phyloP scores from a whole-genome alignment of 2,888 invertebrate species.

The Andrena praecox region DNA sequence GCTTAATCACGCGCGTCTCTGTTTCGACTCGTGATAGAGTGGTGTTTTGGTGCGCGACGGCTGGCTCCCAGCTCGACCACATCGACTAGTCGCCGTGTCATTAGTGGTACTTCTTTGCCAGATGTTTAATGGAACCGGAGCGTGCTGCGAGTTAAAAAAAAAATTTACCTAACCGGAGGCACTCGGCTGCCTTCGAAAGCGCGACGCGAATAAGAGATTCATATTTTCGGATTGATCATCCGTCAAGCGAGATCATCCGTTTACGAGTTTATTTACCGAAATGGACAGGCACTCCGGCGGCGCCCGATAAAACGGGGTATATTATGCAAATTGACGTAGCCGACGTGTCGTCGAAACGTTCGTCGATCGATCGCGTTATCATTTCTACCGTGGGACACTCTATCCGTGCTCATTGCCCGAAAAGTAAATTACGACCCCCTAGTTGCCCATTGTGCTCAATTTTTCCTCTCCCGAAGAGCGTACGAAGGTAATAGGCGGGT shows the following conservation, averaged over 20 bases:
- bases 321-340: slow-evolving; percentile 23
- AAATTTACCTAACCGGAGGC: too few species aligned
- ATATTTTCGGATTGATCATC: background rate
- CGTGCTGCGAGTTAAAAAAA: too few species aligned
- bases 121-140: too few species aligned
- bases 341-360: slow-evolving; percentile 7
- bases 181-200: background rate
- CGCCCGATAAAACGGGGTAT: background rate
- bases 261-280: slow-evolving; percentile 5
- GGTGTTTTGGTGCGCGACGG: slow-evolving; percentile 29
- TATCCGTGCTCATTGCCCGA: slow-evolving; percentile 46
- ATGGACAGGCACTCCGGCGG: background rate
- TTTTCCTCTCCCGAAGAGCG: slow-evolving; percentile 37
- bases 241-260: background rate
- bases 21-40: slow-evolving; percentile 32
- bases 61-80: background rate
- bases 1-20: slow-evolving; percentile 68
- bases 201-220: background rate
- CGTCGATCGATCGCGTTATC: background rate
- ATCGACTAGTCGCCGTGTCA: slow-evolving; percentile 14
- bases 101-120: too few species aligned
- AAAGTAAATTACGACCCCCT: slow-evolving; percentile 46
- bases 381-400: slow-evolving; percentile 39
- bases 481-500: slow-evolving; percentile 74
- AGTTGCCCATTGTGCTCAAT: slow-evolving; percentile 38